Evolutionary conservation across 2,113 vertebrate species (phyloP).

Genomic region (Chlorodrepanis virens): DNA sequence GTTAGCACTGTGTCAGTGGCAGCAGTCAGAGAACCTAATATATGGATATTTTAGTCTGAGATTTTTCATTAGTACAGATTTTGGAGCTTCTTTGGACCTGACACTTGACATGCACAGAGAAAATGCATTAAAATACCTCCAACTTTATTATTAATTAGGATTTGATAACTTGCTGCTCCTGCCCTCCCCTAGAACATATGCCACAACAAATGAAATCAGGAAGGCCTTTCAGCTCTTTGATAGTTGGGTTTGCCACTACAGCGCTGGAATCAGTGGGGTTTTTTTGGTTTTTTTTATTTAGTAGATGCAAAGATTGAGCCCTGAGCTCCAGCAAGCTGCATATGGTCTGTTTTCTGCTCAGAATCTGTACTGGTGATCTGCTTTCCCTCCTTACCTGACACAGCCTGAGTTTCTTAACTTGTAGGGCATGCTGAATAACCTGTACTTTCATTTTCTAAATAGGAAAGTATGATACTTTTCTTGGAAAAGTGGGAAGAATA

Average conservation of each 20-base stretch:
- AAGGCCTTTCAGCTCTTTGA: neutral
- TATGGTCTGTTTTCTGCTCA: neutral
- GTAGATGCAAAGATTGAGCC: neutral
- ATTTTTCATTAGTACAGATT: neutral
- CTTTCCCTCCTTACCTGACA: neutral
- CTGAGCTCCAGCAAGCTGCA: neutral
- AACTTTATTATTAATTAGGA: neutral
- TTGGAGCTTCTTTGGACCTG: neutral
- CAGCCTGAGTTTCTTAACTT: neutral
- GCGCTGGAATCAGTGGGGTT: rapidly evolving
- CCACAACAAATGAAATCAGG: neutral
- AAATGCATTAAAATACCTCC: neutral
- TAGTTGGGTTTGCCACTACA: neutral
- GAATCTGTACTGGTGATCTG: neutral
- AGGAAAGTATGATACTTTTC: neutral
- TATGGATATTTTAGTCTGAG: neutral
- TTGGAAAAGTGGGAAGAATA: neutral
- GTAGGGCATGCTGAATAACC: neutral
- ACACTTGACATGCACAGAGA: neutral
- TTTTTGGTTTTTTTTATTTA: neutral
- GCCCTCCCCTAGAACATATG: neutral
- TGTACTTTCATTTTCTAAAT: neutral
- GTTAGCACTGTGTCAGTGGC: neutral
- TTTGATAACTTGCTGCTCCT: neutral
- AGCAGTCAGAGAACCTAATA: neutral